Percentiles rank a stretch among this genome's conserved stretches.
Evolutionary conservation across 2,888 invertebrate genomes (phyloP).

Genomic region (Pegoplata infirma): DNA sequence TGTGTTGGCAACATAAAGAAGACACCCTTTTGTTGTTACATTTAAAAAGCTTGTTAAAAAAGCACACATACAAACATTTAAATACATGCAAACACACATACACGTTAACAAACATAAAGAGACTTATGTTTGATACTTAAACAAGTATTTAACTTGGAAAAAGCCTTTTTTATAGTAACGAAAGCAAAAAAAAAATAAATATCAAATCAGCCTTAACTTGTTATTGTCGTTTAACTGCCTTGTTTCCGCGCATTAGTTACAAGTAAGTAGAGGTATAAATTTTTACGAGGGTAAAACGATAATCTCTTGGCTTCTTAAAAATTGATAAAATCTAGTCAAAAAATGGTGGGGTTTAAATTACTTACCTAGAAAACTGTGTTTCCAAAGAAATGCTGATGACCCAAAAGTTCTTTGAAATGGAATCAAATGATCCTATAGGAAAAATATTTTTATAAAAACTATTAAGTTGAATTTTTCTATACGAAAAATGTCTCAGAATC

Average conservation of each 20-base stretch:
- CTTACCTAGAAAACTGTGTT: too few species aligned
- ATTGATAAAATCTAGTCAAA: too few species aligned
- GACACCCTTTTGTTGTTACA: conserved; percentile 50
- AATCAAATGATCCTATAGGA: too few species aligned
- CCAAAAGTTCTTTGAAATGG: too few species aligned
- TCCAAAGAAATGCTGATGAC: too few species aligned
- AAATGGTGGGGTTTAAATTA: too few species aligned
- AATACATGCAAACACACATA: conserved; percentile 5
- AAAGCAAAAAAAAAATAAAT: conserved; percentile 21
- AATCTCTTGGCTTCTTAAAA: too few species aligned
- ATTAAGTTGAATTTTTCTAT: too few species aligned
- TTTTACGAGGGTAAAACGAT: too few species aligned
- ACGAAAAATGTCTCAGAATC: too few species aligned
- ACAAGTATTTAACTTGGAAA: conserved; percentile 42
- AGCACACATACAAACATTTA: conserved; percentile 5
- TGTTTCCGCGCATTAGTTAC: conserved; percentile 51
- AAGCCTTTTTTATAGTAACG: conserved; percentile 7
- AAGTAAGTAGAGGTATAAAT: too few species aligned
- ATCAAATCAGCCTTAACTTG: conserved; percentile 50
- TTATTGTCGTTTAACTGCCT: conserved; percentile 52
- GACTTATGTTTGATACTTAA: conserved; percentile 42
- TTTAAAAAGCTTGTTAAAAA: conserved; percentile 51
- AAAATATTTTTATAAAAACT: too few species aligned
- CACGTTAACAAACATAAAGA: not conserved
- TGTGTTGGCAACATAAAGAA: conserved; percentile 22